Base-by-base conservation (phyloP, 2,797 vertebrate species). In the Hippopotamyrus pictus region DNA sequence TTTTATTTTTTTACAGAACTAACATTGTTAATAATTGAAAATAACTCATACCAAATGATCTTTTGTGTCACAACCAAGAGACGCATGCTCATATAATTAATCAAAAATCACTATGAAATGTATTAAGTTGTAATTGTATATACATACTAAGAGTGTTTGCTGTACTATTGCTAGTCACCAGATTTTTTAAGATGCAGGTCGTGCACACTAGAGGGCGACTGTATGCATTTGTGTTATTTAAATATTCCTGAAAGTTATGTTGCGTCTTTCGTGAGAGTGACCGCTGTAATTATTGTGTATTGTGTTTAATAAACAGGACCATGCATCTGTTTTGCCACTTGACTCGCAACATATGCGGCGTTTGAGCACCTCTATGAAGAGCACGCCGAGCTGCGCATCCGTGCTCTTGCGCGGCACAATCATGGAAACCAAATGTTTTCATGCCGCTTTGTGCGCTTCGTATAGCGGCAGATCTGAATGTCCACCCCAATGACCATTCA, bases 121-220 rank as follows among this genome's bases (percentile, higher is more conserved):
- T 44, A 48, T 22, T 48, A 19, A 8, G 17, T 82, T 19, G 69
- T 76, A 41, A 14, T 12, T 73, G 1, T 19, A 41, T 37, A 41
- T 19, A 14, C 33, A 14, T 41, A 41, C 33, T 29, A 73, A 29
- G 11, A 76, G 33, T 37, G 69, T 76, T 76, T 37, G 14, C 33
- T 76, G 12, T 17, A 5, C 14, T 19, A 76, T 33, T 76, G 69
- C 69, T 41, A 17, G 33, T 76, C 65, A 69, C 8, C 65, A 17
- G n/a, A 22, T 57, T 89, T 51, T 22, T 17, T 8, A 5, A 53
- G 48, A 14, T 83, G 41, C 25, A 59, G 51, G 76, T 88, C 33
- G n/a, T 59, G 54, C 37, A 41, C 91, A 44, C 89, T 88, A 91
- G 91, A 89, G 90, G 92, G 92, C 90, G 91, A 82, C 85, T 83